phyloP scores from a whole-genome alignment of 1,140 invertebrate species.

The Samia ricini region DNA sequence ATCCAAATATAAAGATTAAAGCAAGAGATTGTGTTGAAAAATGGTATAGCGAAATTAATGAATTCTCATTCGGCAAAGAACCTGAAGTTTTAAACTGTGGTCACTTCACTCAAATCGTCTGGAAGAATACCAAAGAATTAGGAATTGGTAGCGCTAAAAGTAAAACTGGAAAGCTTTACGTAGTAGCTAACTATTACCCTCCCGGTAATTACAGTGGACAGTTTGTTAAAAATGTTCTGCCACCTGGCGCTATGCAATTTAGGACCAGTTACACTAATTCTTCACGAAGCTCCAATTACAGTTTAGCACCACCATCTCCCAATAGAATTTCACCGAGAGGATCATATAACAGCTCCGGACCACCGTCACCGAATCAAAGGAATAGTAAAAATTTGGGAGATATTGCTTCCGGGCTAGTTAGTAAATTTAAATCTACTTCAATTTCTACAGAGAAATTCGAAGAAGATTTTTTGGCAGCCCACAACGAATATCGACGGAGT shows the following conservation, averaged over 20 bases:
- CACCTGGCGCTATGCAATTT: conserved; percentile 67
- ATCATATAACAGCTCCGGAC: conserved; percentile 9
- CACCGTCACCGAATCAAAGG: conserved; percentile 47
- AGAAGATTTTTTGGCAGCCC: conserved; percentile 83
- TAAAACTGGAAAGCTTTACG: conserved; percentile 77
- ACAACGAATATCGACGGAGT: conserved; percentile 86
- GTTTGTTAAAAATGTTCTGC: conserved; percentile 84
- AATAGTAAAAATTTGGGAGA: conserved; percentile 60
- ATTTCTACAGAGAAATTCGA: conserved; percentile 74
- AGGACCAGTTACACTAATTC: conserved; percentile 26
- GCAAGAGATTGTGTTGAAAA: conserved; percentile 82
- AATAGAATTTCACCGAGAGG: conserved; percentile 15
- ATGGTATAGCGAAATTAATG: conserved; percentile 84
- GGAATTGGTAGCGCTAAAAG: conserved; percentile 86
- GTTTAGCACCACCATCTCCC: conserved; percentile 36
- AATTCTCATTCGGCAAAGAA: conserved; percentile 80
- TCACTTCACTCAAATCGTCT: conserved; percentile 87
- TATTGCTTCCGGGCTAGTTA: conserved; percentile 55
- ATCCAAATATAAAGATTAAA: conserved; percentile 81
- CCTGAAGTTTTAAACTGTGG: conserved; percentile 80
- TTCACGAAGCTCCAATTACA: conserved; percentile 40
- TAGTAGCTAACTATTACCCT: conserved; percentile 91
- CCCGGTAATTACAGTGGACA: conserved; percentile 88
- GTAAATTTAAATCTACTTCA: conserved; percentile 52
- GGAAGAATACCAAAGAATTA: conserved; percentile 85